Percentiles rank a stretch among this genome's conserved stretches.
Conservation (phyloP, 2,113 vertebrate genomes). For the Lanius collurio region DNA sequence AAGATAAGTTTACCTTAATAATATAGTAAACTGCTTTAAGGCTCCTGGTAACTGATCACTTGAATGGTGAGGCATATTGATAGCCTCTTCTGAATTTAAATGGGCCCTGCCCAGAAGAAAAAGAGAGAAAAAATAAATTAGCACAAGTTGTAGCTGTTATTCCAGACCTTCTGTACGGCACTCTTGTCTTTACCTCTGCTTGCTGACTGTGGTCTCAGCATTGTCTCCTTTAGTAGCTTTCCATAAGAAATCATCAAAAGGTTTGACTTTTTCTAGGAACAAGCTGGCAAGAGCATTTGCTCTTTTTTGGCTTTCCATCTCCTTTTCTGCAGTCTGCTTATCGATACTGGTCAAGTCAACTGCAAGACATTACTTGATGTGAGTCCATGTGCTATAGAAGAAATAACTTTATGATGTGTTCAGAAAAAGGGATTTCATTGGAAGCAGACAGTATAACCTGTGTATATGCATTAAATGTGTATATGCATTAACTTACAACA, state of each 20-base stretch:
- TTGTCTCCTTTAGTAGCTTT: conserved; percentile 54
- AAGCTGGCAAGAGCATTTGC: conserved; percentile 74
- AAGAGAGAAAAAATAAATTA: neutral
- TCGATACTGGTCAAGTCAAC: conserved; percentile 93
- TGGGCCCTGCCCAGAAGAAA: conserved; percentile 32
- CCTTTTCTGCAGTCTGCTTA: conserved; percentile 80
- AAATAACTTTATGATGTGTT: neutral
- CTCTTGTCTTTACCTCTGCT: conserved; percentile 56
- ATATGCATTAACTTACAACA: neutral
- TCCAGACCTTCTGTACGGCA: neutral
- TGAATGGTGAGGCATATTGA: conserved; percentile 52
- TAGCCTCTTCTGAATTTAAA: conserved; percentile 10
- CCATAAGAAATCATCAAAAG: conserved; percentile 86
- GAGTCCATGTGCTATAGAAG: neutral
- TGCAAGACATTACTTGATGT: conserved; percentile 58
- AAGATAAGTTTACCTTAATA: conserved; percentile 79
- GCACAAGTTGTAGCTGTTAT: neutral
- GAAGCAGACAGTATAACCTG: neutral
- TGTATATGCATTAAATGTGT: neutral
- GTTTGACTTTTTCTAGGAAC: conserved; percentile 83
- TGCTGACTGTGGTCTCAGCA: neutral
- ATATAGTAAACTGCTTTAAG: conserved; percentile 82
- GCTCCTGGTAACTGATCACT: conserved; percentile 74
- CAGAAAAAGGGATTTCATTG: neutral
- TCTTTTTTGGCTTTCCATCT: conserved; percentile 79